Conservation (phyloP, 2,888 invertebrate genomes). For the Acrobasis repandana region DNA sequence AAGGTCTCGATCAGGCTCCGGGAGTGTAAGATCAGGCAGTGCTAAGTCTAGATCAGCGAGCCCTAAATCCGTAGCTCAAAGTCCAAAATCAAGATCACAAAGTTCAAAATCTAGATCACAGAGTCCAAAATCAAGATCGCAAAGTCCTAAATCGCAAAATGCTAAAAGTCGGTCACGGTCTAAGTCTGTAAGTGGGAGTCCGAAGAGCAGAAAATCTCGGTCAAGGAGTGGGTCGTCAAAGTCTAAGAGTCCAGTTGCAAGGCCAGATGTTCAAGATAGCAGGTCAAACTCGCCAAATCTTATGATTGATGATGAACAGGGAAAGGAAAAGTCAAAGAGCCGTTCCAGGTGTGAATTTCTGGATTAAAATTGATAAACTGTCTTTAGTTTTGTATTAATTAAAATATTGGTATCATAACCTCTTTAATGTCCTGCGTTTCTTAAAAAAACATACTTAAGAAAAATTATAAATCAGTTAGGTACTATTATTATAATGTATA, state of each 20-base stretch:
- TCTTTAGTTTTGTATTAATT: no score
- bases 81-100: constrained; percentile 56
- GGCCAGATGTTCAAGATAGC: constrained; percentile 66
- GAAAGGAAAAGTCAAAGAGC: constrained; percentile 66
- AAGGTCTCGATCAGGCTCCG: constrained; percentile 56
- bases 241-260: constrained; percentile 60
- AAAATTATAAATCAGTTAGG: no score
- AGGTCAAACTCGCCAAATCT: constrained; percentile 80
- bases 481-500: no score
- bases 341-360: constrained; percentile 58
- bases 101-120: constrained; percentile 53
- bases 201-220: constrained; percentile 56
- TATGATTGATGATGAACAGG: constrained; percentile 76
- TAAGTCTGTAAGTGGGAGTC: constrained; percentile 70
- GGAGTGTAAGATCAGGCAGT: constrained; percentile 57
- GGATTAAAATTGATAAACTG: background rate
- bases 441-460: no score
- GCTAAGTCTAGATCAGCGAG: constrained; percentile 61
- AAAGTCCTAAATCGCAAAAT: constrained; percentile 55
- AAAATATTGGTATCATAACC: no score
- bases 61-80: constrained; percentile 49
- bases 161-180: constrained; percentile 62
- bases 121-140: constrained; percentile 53
- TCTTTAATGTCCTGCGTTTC: no score
- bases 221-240: constrained; percentile 59